Base-by-base conservation (phyloP, 2,113 vertebrate genomes). In the Prochilodus magdalenae region DNA sequence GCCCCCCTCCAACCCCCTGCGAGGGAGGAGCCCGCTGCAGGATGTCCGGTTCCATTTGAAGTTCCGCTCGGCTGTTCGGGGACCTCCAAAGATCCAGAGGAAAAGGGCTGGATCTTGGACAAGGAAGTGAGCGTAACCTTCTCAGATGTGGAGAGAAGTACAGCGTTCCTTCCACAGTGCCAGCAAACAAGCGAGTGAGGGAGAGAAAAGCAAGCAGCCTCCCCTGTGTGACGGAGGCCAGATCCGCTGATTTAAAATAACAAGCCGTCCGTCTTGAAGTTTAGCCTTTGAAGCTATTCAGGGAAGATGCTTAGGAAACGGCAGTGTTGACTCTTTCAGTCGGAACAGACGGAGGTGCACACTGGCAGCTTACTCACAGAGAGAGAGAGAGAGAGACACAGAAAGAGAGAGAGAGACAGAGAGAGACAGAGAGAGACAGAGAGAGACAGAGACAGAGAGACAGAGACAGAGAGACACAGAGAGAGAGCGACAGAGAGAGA, bases 271-370 rank as follows among this genome's bases (percentile, higher is more conserved):
- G 57, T 73, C 59, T 33, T 65, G 15, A 66, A 66, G 40, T 77
- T 77, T 77, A 77, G 75, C 57, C 65, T 79, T 36, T 71, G 77
- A 53, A 53, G 29, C 33, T 30, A 73, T 73, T 72, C 36, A 51
- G 57, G 49, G 55, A 24, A 73, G 44, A 40, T 5, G 66, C 20
- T 70, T 70, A 70, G 66, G 66, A 70, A 67, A 40, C 66, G 11
- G 66, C 20, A 14, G 33, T n/a, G 36, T 14, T 27, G 66, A 44
- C 44, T 70, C 66, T 44, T 70, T 70, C 66, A 44, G 22, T 13
- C n/a, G 12, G n/a, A 40, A 36, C 57, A 60, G 57, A 60, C 57
- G 22, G 26, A 26, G 57, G 57, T 60, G 6, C 40, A 11, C 65
- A 40, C 66, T 29, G 30, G 40, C 66, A 44, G 33, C 66, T 24